phyloP scores from a whole-genome alignment of 2,797 vertebrate species.

The Darevskia mixta region DNA sequence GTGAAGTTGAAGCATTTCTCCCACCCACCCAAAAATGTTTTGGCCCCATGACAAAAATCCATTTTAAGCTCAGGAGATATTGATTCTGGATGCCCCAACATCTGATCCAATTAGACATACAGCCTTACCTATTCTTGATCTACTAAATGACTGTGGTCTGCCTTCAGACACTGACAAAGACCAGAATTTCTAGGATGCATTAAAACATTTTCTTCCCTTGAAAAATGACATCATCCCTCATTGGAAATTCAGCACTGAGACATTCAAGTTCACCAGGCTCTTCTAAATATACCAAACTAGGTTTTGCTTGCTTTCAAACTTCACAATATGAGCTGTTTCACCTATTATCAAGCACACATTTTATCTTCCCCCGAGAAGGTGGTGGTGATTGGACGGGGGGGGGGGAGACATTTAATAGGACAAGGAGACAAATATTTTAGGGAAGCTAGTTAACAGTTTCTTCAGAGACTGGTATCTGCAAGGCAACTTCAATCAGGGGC shows the following conservation, averaged over 20 bases:
- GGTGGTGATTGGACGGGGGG: background rate
- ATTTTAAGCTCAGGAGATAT: background rate
- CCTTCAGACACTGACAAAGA: background rate
- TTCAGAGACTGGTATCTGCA: background rate
- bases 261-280: background rate
- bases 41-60: background rate
- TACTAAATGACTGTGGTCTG: background rate
- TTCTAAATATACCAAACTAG: constrained; percentile 26
- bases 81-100: constrained; percentile 3
- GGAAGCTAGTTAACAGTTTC: background rate
- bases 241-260: constrained; percentile 5
- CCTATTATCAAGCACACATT: background rate
- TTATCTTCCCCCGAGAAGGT: background rate
- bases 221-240: constrained; percentile 16
- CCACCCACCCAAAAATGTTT: background rate
- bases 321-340: background rate
- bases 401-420: background rate
- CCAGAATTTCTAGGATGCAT: constrained; percentile 1
- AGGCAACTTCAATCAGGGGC: background rate
- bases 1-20: background rate
- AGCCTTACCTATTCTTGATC: background rate
- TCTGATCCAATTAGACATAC: background rate
- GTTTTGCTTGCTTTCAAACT: background rate
- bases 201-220: background rate
- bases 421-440: background rate